A percentile compares a stretch with the other conserved stretches of the same genome.
phyloP scores from a whole-genome alignment of 2,113 vertebrate genomes.

The Canis aureus region DNA sequence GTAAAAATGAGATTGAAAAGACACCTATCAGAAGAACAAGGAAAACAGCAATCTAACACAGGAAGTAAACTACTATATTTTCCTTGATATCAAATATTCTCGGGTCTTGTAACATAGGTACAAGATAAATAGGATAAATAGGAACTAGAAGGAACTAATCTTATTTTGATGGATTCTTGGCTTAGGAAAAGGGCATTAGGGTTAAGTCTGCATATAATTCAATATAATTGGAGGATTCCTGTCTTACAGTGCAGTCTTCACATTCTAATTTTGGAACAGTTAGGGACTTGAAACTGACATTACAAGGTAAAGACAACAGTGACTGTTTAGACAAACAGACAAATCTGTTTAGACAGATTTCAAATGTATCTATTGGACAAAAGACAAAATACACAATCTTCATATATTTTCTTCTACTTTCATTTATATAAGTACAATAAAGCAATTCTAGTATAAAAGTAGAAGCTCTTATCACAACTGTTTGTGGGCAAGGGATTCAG shows the following conservation, averaged over 20 bases:
- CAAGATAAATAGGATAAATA: not conserved
- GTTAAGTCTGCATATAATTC: conserved; percentile 9
- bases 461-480: conserved; percentile 48
- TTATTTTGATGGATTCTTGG: conserved; percentile 8
- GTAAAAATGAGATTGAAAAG: not conserved
- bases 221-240: not conserved
- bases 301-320: conserved; percentile 29
- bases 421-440: conserved; percentile 56
- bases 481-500: conserved; percentile 17
- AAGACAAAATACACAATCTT: conserved; percentile 7
- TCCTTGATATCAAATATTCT: conserved; percentile 19
- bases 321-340: conserved; percentile 56
- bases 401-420: conserved; percentile 2
- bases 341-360: no score
- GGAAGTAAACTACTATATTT: conserved; percentile 41
- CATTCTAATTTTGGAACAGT: conserved; percentile 41
- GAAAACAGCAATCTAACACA: not conserved
- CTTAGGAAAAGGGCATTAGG: conserved; percentile 22
- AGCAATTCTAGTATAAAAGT: conserved; percentile 46
- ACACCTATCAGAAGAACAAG: not conserved
- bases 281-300: not conserved
- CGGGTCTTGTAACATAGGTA: not conserved
- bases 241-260: conserved; percentile 3
- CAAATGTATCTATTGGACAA: conserved; percentile 20
- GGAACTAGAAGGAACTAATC: not conserved